Evolutionary conservation across 64 coral and sea anemone genomes (phyloP).

Genomic region (Montipora sp.): DNA sequence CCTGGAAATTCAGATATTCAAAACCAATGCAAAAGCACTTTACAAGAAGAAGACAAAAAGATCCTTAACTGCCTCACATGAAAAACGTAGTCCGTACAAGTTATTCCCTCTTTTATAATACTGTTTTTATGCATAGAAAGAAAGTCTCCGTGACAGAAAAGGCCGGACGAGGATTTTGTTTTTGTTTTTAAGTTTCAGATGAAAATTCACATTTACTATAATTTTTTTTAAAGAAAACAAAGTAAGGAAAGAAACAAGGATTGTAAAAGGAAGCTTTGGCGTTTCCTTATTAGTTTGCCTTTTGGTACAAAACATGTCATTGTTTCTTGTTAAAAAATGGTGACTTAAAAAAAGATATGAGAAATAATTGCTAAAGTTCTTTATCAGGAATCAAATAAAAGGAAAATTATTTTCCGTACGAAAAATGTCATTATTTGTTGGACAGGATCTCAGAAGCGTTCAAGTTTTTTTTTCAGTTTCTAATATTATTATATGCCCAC

Average conservation of each 20-base stretch:
- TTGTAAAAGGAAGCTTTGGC: neutral
- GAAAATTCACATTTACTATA: neutral
- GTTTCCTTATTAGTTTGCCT: neutral
- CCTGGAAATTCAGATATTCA: too few species aligned
- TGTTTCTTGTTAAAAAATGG: neutral
- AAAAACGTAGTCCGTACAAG: neutral
- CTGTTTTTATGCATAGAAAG: too few species aligned
- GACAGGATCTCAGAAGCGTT: constrained; percentile 5
- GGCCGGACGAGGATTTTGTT: too few species aligned
- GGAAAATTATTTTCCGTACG: neutral
- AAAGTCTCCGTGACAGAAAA: too few species aligned
- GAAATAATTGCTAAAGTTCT: neutral
- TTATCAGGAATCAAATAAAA: constrained; percentile 28
- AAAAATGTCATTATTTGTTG: neutral
- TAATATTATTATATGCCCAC: constrained; percentile 32
- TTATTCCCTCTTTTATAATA: neutral
- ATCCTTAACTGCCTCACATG: neutral
- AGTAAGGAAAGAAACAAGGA: neutral
- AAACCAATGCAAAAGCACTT: too few species aligned
- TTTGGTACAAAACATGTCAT: neutral
- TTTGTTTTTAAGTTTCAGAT: too few species aligned
- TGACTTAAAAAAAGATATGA: neutral
- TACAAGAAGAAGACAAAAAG: neutral
- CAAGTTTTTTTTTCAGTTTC: constrained; percentile 2
- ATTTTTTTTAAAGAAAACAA: neutral